Base-by-base conservation (phyloP, 2,888 invertebrate genomes). In the Dicyrtomina minuta region DNA sequence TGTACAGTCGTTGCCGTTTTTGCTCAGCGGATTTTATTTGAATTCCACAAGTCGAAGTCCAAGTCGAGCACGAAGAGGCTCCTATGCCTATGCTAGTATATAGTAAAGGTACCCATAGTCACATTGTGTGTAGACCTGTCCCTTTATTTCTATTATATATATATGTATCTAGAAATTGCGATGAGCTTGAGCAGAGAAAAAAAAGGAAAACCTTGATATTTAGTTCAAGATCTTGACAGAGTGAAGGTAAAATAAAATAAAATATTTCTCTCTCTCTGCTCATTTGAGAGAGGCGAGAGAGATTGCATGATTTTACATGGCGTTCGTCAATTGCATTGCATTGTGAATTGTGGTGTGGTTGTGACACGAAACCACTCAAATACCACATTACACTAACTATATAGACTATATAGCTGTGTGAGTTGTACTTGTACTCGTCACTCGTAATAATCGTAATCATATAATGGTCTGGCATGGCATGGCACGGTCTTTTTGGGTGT, bases 211-310 rank as follows among this genome's bases (percentile, higher is more conserved):
- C 24, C 66, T 66, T 55, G 55, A 43, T 55, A 55, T 66, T 65
- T 66, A 55, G 66, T 66, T 66, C 66, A 66, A 66, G 66, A 66
- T 66, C 66, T 66, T 66, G 15, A 22, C 43, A 56, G 56, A 64
- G 64, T 51, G 64, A 64, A 64, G 64, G 64, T 64, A 64, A 49
- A 49, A 49, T 56, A 33, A 58, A 53, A 53, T 58, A 41, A 58
- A 33, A 33, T 33, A 33, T 5, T 33, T n/a, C n/a, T n/a, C 4
- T 46, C 46, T 46, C 17, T 46, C 13, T 5, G 17, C 13, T 15
- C n/a, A 46, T 46, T 17, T 15, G 17, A 12, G 17, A n/a, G n/a
- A n/a, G n/a, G n/a, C n/a, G n/a, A n/a, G 3, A 6, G 46, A 17
- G 51, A 51, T 17, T 22, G 51, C 20, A 51, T 51, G 51, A 51